Percentiles rank a stretch among this genome's conserved stretches.
These are phyloP conservation scores for Ornithorhynchus anatinus DNA, from an alignment of 2,113 vertebrate genomes.

Conservation along the genomic window DNA sequence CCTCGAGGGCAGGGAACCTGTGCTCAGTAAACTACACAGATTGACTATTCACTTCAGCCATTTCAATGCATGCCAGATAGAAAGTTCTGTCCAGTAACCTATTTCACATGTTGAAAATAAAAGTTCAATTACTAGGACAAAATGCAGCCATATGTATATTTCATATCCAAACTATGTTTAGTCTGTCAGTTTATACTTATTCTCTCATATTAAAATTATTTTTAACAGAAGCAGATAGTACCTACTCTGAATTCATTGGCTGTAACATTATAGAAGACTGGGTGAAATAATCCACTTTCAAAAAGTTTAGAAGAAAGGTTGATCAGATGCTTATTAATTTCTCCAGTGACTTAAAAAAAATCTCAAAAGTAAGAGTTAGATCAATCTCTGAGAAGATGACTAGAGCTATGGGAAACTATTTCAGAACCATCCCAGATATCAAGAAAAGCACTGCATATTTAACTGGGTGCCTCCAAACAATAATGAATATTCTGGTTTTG, in stretches of 20 bases:
- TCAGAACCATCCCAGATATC: neutral
- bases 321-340: neutral
- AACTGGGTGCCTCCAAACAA: neutral
- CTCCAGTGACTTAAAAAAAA: neutral
- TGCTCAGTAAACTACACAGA: too few species aligned
- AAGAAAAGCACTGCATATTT: neutral
- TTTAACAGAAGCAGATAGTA: neutral
- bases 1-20: too few species aligned
- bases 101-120: neutral
- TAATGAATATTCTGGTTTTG: neutral
- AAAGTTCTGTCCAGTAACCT: neutral
- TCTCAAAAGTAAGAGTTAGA: neutral
- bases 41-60: too few species aligned
- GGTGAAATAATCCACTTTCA: neutral
- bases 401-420: neutral
- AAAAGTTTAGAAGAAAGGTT: neutral
- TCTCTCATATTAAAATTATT: neutral
- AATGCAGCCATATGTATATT: neutral
- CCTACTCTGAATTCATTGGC: neutral
- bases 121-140: neutral
- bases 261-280: neutral
- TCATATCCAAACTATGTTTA: neutral
- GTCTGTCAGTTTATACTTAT: neutral
- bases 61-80: too few species aligned
- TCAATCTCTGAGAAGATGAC: neutral